Conservation (phyloP, 1,140 invertebrate genomes). For the Heliothis virescens region DNA sequence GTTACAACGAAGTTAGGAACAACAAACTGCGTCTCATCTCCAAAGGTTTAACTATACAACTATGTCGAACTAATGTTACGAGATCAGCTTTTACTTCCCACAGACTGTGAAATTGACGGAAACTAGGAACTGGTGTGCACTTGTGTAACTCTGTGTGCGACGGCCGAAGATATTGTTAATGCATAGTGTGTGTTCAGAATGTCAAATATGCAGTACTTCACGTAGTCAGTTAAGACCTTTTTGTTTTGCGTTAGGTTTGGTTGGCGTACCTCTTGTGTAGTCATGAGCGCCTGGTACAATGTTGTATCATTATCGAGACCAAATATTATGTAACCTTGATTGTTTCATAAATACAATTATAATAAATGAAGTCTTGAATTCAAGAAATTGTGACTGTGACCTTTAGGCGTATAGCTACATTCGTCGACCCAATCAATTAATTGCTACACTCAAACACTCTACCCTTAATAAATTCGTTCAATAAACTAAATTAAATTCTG, state of each 20-base stretch:
- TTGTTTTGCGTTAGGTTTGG: too few relatives aligned
- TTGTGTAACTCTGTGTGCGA: not conserved
- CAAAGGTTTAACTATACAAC: not conserved
- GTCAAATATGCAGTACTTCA: too few relatives aligned
- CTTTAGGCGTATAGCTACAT: not conserved
- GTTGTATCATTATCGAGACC: too few relatives aligned
- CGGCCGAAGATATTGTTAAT: not conserved
- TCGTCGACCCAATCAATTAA: not conserved
- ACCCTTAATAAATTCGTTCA: slow-evolving; percentile 20
- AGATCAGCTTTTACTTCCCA: slow-evolving; percentile 17
- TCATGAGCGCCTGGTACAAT: too few relatives aligned
- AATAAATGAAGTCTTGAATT: too few relatives aligned
- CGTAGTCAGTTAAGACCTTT: too few relatives aligned
- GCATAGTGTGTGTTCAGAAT: too few relatives aligned
- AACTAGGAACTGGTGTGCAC: slow-evolving; percentile 11
- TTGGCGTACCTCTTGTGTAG: too few relatives aligned
- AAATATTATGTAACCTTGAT: too few relatives aligned
- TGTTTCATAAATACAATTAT: too few relatives aligned
- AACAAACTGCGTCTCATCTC: not conserved
- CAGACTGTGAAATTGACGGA: slow-evolving; percentile 36
- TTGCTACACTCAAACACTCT: not conserved
- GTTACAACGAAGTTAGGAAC: not conserved
- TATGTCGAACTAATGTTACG: not conserved
- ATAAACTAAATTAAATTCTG: slow-evolving; percentile 38
- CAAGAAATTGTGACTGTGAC: too few relatives aligned